Evolutionary conservation across 2,113 vertebrate species (phyloP).

Genomic region (Apodemus sylvaticus): DNA sequence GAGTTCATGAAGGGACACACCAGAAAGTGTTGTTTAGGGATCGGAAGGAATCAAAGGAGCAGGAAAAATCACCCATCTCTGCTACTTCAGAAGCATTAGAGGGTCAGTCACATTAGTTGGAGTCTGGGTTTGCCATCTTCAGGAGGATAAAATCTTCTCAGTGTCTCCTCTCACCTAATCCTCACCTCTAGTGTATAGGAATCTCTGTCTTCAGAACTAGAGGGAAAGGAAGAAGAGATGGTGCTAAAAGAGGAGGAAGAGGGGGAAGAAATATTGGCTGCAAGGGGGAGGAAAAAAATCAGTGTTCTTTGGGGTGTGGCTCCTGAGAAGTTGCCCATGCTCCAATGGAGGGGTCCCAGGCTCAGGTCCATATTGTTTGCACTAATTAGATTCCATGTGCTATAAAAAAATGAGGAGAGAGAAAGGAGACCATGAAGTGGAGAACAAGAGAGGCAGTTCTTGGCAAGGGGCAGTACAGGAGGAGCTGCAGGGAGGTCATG

Average conservation of each 20-base stretch:
- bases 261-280: not conserved
- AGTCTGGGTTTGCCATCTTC: not conserved
- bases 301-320: not conserved
- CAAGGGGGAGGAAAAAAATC: too few relatives aligned
- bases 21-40: constrained; percentile 14
- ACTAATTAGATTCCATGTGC: not conserved
- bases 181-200: not conserved
- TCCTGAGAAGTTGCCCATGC: not conserved
- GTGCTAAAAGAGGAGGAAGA: not conserved
- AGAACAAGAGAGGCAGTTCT: not conserved
- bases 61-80: not conserved
- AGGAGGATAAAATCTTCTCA: not conserved
- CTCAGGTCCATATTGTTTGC: too few relatives aligned
- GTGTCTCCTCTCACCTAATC: not conserved
- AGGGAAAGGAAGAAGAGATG: too few relatives aligned
- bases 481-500: not conserved
- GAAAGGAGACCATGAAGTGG: not conserved
- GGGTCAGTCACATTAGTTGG: not conserved
- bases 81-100: not conserved
- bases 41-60: not conserved
- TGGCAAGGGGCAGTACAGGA: too few relatives aligned
- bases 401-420: not conserved
- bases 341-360: not conserved
- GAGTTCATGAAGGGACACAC: not conserved
- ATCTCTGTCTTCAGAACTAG: not conserved